Base-by-base conservation (phyloP, 2,113 vertebrate species). In the Origma solitaria region DNA sequence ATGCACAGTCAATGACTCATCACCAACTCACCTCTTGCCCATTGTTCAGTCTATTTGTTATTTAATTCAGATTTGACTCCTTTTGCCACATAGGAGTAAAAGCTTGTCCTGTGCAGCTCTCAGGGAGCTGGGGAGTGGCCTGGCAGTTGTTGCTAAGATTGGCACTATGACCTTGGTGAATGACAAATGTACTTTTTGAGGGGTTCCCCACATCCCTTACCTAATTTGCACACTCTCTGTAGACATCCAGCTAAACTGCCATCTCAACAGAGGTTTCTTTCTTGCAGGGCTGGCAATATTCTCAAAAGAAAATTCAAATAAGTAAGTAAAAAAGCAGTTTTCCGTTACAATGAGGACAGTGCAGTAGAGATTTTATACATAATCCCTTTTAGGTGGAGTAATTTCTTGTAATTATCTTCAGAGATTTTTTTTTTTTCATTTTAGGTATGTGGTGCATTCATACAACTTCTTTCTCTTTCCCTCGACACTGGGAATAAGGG, bases 381-480 rank as follows among this genome's bases (percentile, higher is more conserved):
- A 13, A 54, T 27, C 21, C 62, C 22, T 20, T 15, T 42, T 47
- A 30, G 57, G 37, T 1, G 0, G 23, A 77, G 35, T 77, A 88
- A 47, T 9, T 77, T 72, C 51, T 42, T 64, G 31, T 78, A 10
- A n/a, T 68, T 31, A 24, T 44, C 15, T 79, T 82, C 56, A 76
- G 49, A 78, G 30, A 45, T 23, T 8, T 64, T 62, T 94, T 79
- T 40, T 27, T 78, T 88, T 56, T 45, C 6, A 4, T 82, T 88
- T 44, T 82, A 98, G 98, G 95, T 98, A 98, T 60, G 17, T 97
- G 51, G 97, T 97, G 22, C 97, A 98, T 91, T 97, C 97, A 0
- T 98, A 96, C 90, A 98, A 98, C 92, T 98, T 98, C 53, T 98
- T 98, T 70, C 97, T 98, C 45, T 98, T 98, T 73, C 98, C 98